These are phyloP conservation scores for Drosophila aldrichi DNA, from an alignment of 2,888 invertebrate genomes.

Conservation along the genomic window DNA sequence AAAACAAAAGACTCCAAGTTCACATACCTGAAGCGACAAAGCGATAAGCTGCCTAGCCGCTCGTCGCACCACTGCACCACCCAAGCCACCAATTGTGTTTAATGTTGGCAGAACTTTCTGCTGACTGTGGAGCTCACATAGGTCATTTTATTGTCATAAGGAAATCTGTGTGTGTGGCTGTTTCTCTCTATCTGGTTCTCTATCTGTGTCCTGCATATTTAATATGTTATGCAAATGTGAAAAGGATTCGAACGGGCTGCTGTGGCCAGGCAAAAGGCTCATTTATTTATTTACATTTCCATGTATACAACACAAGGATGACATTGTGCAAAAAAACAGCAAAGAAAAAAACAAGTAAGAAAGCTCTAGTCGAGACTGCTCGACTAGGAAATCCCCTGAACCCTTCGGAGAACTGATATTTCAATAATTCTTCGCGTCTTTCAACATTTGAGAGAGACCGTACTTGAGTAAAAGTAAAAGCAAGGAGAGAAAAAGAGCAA, in stretches of 20 bases:
- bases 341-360: too few species aligned
- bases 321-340: constrained; percentile 43
- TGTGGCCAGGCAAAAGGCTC: constrained; percentile 63
- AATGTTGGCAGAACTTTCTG: constrained; percentile 59
- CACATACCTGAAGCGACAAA: constrained; percentile 65
- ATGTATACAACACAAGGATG: constrained; percentile 41
- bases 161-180: constrained; percentile 57
- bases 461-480: too few species aligned
- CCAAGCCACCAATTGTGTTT: constrained; percentile 44
- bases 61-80: background rate
- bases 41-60: constrained; percentile 36
- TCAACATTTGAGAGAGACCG: too few species aligned
- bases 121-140: constrained; percentile 64
- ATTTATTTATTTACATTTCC: constrained; percentile 64
- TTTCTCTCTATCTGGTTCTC: too few species aligned
- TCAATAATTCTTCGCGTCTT: too few species aligned
- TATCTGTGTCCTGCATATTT: constrained; percentile 67
- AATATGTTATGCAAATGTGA: constrained; percentile 78
- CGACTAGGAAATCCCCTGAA: too few species aligned
- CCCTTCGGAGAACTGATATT: too few species aligned
- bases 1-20: constrained; percentile 61
- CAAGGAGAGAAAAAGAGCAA: too few species aligned
- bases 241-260: constrained; percentile 39
- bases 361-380: too few species aligned
- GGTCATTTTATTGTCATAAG: constrained; percentile 68